These are phyloP conservation scores for Asbolus verrucosus DNA, from an alignment of 1,140 invertebrate genomes.

Conservation along the genomic window DNA sequence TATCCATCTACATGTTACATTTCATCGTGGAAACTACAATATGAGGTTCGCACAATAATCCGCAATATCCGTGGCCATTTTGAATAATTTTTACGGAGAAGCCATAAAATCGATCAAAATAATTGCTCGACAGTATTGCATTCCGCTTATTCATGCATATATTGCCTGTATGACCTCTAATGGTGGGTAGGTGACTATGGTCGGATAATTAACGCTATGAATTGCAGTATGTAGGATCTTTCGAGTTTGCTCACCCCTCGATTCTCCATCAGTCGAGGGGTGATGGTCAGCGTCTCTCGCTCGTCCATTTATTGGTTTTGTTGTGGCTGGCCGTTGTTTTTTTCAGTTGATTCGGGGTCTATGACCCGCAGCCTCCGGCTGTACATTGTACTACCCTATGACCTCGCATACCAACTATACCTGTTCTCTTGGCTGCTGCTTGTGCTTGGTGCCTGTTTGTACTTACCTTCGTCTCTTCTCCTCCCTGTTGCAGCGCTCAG, in stretches of 20 bases:
- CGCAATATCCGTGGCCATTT: background rate
- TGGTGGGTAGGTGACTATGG: too few relatives aligned
- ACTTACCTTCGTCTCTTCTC: slow-evolving; percentile 46
- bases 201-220: too few relatives aligned
- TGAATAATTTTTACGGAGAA: background rate
- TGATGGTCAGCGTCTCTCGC: background rate
- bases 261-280: background rate
- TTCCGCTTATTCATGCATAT: background rate
- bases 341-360: slow-evolving; percentile 48
- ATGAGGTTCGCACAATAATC: background rate
- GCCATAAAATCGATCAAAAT: too few relatives aligned
- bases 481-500: background rate
- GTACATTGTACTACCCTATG: slow-evolving; percentile 52
- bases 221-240: too few relatives aligned
- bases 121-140: background rate
- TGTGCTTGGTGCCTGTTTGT: slow-evolving; percentile 25
- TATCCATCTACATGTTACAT: background rate
- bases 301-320: slow-evolving; percentile 40
- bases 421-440: slow-evolving; percentile 43
- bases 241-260: slow-evolving; percentile 6
- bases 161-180: background rate
- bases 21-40: background rate
- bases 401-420: slow-evolving; percentile 52
- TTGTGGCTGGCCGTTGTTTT: slow-evolving; percentile 47
- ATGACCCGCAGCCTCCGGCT: slow-evolving; percentile 49